phyloP scores from a whole-genome alignment of 2,797 vertebrate species.

The Bradypodion ventrale region DNA sequence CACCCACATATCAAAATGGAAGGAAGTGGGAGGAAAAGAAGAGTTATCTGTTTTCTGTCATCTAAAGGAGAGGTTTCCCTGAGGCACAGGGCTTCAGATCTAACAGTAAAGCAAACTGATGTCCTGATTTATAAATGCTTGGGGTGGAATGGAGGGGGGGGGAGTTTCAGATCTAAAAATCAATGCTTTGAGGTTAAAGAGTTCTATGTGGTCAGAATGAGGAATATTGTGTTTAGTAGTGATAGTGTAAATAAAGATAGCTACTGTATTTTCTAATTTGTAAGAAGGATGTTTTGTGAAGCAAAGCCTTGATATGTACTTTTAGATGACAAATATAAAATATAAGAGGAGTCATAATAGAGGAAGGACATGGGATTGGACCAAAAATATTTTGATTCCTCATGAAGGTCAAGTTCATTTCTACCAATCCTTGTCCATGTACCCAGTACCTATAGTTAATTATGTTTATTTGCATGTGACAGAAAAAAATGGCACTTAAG shows the following conservation, averaged over 20 bases:
- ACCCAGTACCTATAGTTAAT: too few species aligned
- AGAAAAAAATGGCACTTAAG: too few species aligned
- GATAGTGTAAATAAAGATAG: not conserved
- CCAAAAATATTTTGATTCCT: not conserved
- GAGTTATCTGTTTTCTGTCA: not conserved
- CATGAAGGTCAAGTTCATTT: not conserved
- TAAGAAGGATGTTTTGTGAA: not conserved
- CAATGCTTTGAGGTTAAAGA: not conserved
- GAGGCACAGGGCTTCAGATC: not conserved
- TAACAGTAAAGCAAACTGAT: not conserved
- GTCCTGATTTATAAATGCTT: not conserved
- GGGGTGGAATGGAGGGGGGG: too few species aligned
- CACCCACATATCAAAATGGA: too few species aligned
- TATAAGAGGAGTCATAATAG: not conserved
- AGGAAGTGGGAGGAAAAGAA: not conserved
- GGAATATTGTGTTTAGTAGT: not conserved
- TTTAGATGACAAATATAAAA: not conserved
- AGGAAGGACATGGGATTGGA: not conserved
- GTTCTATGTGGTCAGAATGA: slow-evolving; percentile 4
- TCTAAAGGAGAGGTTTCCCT: slow-evolving; percentile 11
- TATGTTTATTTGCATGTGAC: too few species aligned
- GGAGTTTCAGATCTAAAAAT: too few species aligned
- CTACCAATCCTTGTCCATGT: too few species aligned
- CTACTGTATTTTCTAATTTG: not conserved
- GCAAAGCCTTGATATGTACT: not conserved